Conservation (phyloP, 2,888 invertebrate genomes). For the Scaeva pyrastri region DNA sequence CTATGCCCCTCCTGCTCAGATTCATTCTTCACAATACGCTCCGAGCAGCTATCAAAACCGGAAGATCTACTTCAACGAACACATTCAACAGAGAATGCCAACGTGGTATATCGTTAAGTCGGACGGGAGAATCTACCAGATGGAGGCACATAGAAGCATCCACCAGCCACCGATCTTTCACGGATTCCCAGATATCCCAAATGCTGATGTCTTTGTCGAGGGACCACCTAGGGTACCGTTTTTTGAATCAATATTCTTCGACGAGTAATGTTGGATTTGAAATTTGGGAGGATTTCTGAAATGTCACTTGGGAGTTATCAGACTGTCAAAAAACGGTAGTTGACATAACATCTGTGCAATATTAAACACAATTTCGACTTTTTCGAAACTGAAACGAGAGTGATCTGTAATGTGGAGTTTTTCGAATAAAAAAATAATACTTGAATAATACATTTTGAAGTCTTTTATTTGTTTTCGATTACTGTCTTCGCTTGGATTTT, state of each 20-base stretch:
- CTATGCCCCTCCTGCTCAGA: constrained; percentile 27
- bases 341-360: no score
- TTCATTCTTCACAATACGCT: constrained; percentile 28
- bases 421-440: no score
- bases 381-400: no score
- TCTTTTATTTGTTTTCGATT: no score
- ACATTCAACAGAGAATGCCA: constrained; percentile 58
- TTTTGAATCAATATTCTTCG: constrained; percentile 23
- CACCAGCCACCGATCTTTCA: constrained; percentile 78
- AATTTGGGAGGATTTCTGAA: neutral
- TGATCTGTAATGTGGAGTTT: no score
- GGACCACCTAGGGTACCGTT: neutral
- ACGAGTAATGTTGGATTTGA: constrained; percentile 7
- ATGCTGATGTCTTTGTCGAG: constrained; percentile 58
- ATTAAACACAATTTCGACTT: no score
- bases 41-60: constrained; percentile 32
- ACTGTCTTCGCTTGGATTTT: no score
- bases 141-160: constrained; percentile 71
- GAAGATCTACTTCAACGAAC: constrained; percentile 35
- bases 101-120: constrained; percentile 80
- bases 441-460: no score
- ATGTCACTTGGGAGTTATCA: no score
- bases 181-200: constrained; percentile 80
- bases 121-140: constrained; percentile 79
- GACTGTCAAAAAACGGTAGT: no score